Percentiles rank a stretch among this genome's conserved stretches.
phyloP scores from a whole-genome alignment of 2,888 invertebrate species.

The Diogma glabrata region DNA sequence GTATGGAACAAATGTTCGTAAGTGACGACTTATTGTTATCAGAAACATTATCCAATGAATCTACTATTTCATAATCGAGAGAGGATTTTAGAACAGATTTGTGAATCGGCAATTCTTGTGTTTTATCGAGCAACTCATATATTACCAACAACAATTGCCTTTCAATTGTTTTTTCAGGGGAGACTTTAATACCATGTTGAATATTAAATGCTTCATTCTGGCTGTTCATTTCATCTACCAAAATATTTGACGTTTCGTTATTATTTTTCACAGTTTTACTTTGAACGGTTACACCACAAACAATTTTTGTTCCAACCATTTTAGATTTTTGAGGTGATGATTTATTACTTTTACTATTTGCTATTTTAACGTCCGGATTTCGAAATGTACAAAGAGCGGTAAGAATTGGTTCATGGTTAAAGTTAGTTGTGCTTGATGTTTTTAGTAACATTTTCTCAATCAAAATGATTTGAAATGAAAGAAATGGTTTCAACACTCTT shows the following conservation, averaged over 20 bases:
- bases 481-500: constrained; percentile 59
- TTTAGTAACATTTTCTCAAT: too few species aligned
- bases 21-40: constrained; percentile 5
- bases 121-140: not conserved
- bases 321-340: constrained; percentile 16
- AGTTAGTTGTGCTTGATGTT: constrained; percentile 38
- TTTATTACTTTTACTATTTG: constrained; percentile 2
- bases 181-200: constrained; percentile 1
- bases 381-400: constrained; percentile 35
- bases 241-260: not conserved
- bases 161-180: not conserved
- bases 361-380: not conserved
- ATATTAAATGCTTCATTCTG: constrained; percentile 7
- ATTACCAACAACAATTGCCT: not conserved
- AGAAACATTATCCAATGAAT: constrained; percentile 34
- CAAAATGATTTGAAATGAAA: constrained; percentile 37
- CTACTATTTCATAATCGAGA: constrained; percentile 34
- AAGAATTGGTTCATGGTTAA: constrained; percentile 23
- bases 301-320: constrained; percentile 30
- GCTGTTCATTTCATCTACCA: constrained; percentile 6
- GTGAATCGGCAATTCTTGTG: not conserved
- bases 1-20: not conserved
- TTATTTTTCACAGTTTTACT: constrained; percentile 22
- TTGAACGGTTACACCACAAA: constrained; percentile 27
- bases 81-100: constrained; percentile 5